Base-by-base conservation (phyloP, 2,113 vertebrate genomes). In the Passer montanus region DNA sequence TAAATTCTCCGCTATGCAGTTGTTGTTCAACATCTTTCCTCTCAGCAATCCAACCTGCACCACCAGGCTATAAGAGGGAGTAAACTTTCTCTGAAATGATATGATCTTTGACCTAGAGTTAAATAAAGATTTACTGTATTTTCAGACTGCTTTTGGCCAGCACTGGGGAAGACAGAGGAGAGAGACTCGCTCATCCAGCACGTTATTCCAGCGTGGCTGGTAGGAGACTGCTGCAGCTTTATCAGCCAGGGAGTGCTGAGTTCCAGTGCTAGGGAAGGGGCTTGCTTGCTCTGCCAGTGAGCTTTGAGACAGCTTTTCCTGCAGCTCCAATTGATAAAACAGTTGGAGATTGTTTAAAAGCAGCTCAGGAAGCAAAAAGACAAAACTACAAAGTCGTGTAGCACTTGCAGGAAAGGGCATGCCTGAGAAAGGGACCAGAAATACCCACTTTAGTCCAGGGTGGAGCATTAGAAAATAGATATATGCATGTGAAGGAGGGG, bases 71-170 rank as follows among this genome's bases (percentile, higher is more conserved):
- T 55, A 84, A 91, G 63, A 41, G 31, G 60, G n/a, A 82, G 70
- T 73, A 73, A 82, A 59, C n/a, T 69, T 78, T 75, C 67, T 82
- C 80, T 59, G 60, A 46, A 94, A 73, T 56, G 13, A 11, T 67
- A 44, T 74, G 49, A 66, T 85, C 63, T 89, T 82, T 67, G 80
- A 89, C 87, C 91, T 91, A 66, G 84, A 91, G 74, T 92, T 97
- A 86, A 95, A 94, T 86, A 77, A 95, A 94, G 84, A 95, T 91
- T 92, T 91, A 91, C 66, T 81, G 24, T 73, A 68, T 94, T 93
- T 95, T 68, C 83, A 91, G 82, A 47, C 33, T 75, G 69, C 64
- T 96, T 95, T 85, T 87, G 56, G 31, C 74, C 75, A 94, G 91
- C 14, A 5, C 58, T 55, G 44, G 74, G 87, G 94, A 84, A 89